phyloP scores from a whole-genome alignment of 30 jellyfish, hydroid and myxozoan species.

The Hydra vulgaris region DNA sequence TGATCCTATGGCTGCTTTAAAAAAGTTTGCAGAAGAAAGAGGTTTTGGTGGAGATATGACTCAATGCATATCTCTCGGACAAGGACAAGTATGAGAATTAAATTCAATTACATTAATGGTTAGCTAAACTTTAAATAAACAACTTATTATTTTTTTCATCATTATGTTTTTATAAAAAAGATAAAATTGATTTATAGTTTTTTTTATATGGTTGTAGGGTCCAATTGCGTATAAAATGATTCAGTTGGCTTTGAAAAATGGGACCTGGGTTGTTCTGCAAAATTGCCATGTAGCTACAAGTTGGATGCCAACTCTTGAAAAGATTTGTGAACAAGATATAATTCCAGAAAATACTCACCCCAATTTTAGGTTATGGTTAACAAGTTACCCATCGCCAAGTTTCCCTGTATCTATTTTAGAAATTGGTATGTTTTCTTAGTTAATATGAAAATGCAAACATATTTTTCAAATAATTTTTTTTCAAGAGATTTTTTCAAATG shows the following conservation, averaged over 20 bases:
- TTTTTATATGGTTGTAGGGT: too few species aligned
- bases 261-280: conserved; percentile 98
- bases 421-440: conserved; percentile 71
- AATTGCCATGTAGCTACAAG: conserved; percentile 99
- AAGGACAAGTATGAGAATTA: conserved; percentile 99
- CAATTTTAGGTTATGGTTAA: conserved; percentile 86
- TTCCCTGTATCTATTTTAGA: conserved; percentile 95
- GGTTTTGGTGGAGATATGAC: conserved; percentile 89
- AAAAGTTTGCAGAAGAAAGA: conserved; percentile 84
- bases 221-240: conserved; percentile 96
- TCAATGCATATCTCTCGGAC: conserved; percentile 95
- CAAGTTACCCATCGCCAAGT: conserved; percentile 97
- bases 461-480: too few species aligned
- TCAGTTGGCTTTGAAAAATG: conserved; percentile 65
- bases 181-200: too few species aligned
- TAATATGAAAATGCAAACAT: too few species aligned
- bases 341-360: conserved; percentile 90
- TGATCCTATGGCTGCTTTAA: conserved; percentile 98
- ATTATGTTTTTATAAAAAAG: too few species aligned
- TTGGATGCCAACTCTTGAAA: conserved; percentile 94
- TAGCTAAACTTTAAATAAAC: too few species aligned
- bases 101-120: too few species aligned
- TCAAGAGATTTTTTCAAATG: too few species aligned
- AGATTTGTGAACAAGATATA: conserved; percentile 91
- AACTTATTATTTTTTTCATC: too few species aligned